Evolutionary conservation across 2,888 invertebrate species (phyloP).

Genomic region (Willowsia nigromaculata): DNA sequence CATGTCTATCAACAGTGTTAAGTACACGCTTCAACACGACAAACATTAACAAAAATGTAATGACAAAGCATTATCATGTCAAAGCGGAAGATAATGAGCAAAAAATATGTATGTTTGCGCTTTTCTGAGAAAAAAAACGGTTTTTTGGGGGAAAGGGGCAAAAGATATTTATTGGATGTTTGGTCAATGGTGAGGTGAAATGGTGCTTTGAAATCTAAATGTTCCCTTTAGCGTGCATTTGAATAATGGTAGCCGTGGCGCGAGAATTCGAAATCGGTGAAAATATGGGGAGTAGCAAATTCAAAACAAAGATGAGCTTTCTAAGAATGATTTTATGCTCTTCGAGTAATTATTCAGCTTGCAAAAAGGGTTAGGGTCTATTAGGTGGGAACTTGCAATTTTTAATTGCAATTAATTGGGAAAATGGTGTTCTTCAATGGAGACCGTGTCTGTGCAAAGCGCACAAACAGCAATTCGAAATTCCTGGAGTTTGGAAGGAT

Average conservation of each 20-base stretch:
- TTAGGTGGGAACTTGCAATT: background rate
- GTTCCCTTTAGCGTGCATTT: background rate
- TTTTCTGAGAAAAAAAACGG: background rate
- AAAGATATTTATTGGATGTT: slow-evolving; percentile 3
- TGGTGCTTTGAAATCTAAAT: background rate
- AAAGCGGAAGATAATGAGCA: slow-evolving; percentile 52
- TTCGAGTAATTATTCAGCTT: background rate
- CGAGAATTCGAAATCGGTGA: too few relatives aligned
- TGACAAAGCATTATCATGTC: slow-evolving; percentile 47
- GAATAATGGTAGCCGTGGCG: background rate
- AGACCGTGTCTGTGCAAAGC: slow-evolving; percentile 15
- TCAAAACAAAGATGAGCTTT: too few relatives aligned
- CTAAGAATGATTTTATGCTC: too few relatives aligned
- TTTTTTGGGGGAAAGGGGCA: background rate
- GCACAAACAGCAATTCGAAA: background rate
- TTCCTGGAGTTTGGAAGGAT: slow-evolving; percentile 12
- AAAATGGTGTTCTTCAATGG: slow-evolving; percentile 42
- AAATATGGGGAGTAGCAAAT: too few relatives aligned
- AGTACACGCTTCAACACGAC: slow-evolving; percentile 46
- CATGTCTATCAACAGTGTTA: slow-evolving; percentile 51
- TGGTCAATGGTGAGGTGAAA: slow-evolving; percentile 52
- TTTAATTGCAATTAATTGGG: background rate
- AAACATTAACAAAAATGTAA: slow-evolving; percentile 50
- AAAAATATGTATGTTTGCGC: background rate
- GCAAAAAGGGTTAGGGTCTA: background rate